These are phyloP conservation scores for Platycheirus rosarum DNA, from an alignment of 2,888 invertebrate genomes.

Conservation along the genomic window DNA sequence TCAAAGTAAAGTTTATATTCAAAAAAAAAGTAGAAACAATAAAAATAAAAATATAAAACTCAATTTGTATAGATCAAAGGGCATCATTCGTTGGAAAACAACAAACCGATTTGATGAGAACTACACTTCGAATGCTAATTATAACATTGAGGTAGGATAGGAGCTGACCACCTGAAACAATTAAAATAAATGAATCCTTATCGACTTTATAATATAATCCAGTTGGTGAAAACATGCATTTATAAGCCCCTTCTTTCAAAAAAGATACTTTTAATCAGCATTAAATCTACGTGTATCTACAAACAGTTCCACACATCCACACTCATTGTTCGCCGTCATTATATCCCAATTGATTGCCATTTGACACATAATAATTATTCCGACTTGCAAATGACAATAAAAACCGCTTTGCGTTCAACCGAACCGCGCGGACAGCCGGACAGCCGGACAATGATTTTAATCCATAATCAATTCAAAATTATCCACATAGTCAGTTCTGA, in stretches of 20 bases:
- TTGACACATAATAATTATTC: slow-evolving; percentile 60
- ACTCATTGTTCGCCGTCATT: slow-evolving; percentile 13
- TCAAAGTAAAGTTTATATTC: too few relatives aligned
- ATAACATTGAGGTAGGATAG: too few relatives aligned
- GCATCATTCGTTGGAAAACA: too few relatives aligned
- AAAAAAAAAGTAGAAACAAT: too few relatives aligned
- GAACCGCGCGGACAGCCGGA: slow-evolving; percentile 6
- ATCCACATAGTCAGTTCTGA: slow-evolving; percentile 31
- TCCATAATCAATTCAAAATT: slow-evolving; percentile 68
- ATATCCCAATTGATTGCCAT: slow-evolving; percentile 36
- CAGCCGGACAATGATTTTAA: slow-evolving; percentile 53
- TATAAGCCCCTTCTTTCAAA: background rate
- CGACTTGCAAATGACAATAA: slow-evolving; percentile 26
- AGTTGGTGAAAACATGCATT: background rate
- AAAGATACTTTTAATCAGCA: slow-evolving; percentile 2
- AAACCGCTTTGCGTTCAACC: slow-evolving; percentile 5
- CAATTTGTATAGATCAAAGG: too few relatives aligned
- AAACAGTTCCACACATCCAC: background rate
- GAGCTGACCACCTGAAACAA: too few relatives aligned
- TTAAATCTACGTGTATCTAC: too few relatives aligned
- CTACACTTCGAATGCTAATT: too few relatives aligned
- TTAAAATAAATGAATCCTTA: too few relatives aligned
- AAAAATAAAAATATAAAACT: too few relatives aligned
- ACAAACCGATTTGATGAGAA: too few relatives aligned
- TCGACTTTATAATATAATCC: too few relatives aligned